Conservation (phyloP, 1,140 invertebrate genomes). For the Drosophila grimshawi region DNA sequence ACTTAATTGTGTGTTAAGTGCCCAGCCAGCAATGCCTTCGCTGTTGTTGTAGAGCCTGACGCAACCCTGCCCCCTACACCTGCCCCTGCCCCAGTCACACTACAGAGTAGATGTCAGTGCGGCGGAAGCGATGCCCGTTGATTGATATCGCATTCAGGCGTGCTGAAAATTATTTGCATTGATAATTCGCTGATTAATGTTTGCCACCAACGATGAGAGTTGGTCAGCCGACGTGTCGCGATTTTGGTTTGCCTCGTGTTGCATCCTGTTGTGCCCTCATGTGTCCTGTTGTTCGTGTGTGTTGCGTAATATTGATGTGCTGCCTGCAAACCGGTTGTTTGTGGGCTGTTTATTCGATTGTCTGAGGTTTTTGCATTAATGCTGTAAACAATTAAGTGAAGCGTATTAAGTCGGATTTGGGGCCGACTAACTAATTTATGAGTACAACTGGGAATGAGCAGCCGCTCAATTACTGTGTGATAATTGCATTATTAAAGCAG, state of each 20-base stretch:
- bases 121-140: conserved; percentile 77
- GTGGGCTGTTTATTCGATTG: conserved; percentile 74
- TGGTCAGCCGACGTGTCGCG: conserved; percentile 59
- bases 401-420: conserved; percentile 78
- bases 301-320: conserved; percentile 72
- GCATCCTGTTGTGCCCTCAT: conserved; percentile 26
- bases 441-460: conserved; percentile 16
- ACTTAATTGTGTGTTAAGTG: conserved; percentile 83
- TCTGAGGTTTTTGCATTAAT: conserved; percentile 79
- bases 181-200: conserved; percentile 83
- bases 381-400: conserved; percentile 81
- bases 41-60: neutral
- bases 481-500: conserved; percentile 18
- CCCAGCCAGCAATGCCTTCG: conserved; percentile 56
- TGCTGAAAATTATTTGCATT: conserved; percentile 83
- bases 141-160: conserved; percentile 82
- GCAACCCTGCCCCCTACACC: neutral
- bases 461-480: neutral
- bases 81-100: conserved; percentile 6
- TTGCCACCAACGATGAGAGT: conserved; percentile 61
- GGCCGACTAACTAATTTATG: conserved; percentile 74
- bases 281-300: conserved; percentile 13
- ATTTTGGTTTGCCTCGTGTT: conserved; percentile 64
- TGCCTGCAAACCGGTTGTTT: conserved; percentile 29
- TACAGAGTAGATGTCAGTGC: conserved; percentile 47